A percentile compares a stretch with the other conserved stretches of the same genome.
These are phyloP conservation scores for Accipiter virgatus DNA, from an alignment of 2,113 vertebrate genomes.

Conservation along the genomic window DNA sequence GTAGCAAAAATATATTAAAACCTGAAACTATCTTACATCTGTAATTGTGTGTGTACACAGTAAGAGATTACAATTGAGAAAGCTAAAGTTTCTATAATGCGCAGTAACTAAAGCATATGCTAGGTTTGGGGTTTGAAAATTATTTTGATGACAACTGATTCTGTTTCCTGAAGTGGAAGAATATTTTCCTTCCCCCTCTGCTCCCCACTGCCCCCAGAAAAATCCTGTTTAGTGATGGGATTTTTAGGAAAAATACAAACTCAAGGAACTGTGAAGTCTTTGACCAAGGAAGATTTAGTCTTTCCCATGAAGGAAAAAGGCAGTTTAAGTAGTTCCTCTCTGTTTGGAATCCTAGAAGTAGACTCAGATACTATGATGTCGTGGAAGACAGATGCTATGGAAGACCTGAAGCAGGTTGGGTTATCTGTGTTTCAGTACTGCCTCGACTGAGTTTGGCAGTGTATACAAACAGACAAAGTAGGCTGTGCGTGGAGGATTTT, in stretches of 20 bases:
- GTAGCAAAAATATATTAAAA: not conserved
- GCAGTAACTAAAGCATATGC: not conserved
- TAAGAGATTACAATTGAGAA: not conserved
- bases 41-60: not conserved
- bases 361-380: not conserved
- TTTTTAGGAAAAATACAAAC: not conserved
- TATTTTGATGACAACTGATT: not conserved
- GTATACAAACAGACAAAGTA: not conserved
- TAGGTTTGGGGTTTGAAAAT: not conserved
- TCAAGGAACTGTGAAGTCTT: not conserved
- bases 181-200: not conserved
- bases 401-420: not conserved
- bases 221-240: not conserved
- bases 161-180: not conserved
- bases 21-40: not conserved
- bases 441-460: not conserved
- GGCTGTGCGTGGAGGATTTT: not conserved
- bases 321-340: not conserved
- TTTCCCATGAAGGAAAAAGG: not conserved
- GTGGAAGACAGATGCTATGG: not conserved
- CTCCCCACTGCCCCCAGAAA: not conserved
- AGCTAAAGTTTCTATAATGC: not conserved
- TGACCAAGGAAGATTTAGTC: not conserved
- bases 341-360: not conserved
- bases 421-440: not conserved